Evolutionary conservation across 2,888 invertebrate genomes (phyloP).

Genomic region (Synergus gifuensis): DNA sequence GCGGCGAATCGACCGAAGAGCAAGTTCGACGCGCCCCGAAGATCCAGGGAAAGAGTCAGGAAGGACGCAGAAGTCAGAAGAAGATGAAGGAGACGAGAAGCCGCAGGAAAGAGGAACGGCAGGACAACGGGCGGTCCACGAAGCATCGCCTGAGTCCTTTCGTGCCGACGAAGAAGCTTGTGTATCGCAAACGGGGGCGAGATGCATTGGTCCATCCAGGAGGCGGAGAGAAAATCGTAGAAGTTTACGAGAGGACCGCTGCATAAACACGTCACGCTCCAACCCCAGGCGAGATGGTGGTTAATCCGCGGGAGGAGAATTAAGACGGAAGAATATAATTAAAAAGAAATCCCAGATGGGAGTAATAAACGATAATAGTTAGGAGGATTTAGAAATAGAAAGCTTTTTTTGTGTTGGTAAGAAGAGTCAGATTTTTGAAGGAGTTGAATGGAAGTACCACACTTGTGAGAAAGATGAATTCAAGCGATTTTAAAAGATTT

Average conservation of each 20-base stretch:
- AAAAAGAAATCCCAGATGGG: background rate
- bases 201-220: slow-evolving; percentile 31
- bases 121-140: slow-evolving; percentile 44
- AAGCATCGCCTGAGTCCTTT: slow-evolving; percentile 33
- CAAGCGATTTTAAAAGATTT: too few relatives aligned
- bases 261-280: slow-evolving; percentile 68
- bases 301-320: slow-evolving; percentile 46
- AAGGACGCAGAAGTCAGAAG: slow-evolving; percentile 43
- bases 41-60: slow-evolving; percentile 16
- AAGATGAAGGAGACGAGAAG: slow-evolving; percentile 27
- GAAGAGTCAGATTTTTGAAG: too few relatives aligned
- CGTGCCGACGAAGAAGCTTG: slow-evolving; percentile 42
- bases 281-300: slow-evolving; percentile 58
- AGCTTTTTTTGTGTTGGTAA: too few relatives aligned
- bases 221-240: slow-evolving; percentile 52
- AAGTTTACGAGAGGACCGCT: slow-evolving; percentile 67
- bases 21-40: slow-evolving; percentile 45
- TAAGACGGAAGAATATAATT: background rate
- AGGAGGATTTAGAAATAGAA: background rate
- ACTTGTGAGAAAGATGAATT: too few relatives aligned
- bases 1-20: slow-evolving; percentile 47
- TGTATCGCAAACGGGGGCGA: slow-evolving; percentile 43
- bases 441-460: too few relatives aligned
- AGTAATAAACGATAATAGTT: background rate
- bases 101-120: slow-evolving; percentile 27